These are phyloP conservation scores for Glandiceps talaboti DNA, from an alignment of 53 echinoderm and acorn worm genomes.

Conservation along the genomic window DNA sequence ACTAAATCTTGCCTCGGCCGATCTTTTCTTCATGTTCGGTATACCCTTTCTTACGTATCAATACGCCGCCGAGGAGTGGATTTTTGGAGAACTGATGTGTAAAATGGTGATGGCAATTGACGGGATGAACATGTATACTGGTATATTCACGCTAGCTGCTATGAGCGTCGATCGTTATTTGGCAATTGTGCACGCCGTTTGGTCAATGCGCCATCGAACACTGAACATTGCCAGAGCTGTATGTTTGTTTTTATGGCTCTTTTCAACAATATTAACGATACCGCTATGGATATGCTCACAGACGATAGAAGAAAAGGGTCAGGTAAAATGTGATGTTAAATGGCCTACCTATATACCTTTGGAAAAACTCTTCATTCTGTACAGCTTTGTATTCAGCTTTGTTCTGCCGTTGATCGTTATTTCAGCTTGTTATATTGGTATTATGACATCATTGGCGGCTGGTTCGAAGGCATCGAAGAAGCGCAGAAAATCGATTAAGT, in stretches of 20 bases:
- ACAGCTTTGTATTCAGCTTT: neutral
- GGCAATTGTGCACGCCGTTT: conserved; percentile 68
- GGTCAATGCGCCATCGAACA: conserved; percentile 55
- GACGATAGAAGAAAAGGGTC: neutral
- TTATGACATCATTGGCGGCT: neutral
- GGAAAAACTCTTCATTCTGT: neutral
- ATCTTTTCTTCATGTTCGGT: neutral
- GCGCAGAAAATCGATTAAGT: neutral
- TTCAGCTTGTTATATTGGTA: neutral
- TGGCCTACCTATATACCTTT: neutral
- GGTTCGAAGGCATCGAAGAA: neutral
- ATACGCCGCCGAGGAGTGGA: neutral
- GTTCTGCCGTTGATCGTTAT: neutral
- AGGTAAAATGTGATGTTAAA: neutral
- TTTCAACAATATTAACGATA: neutral
- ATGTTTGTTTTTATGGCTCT: neutral
- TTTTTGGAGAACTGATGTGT: neutral
- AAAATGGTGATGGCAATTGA: neutral
- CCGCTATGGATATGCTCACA: neutral
- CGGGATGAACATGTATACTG: neutral
- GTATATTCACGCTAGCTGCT: conserved; percentile 29
- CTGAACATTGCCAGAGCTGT: conserved; percentile 26
- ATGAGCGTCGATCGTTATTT: conserved; percentile 78
- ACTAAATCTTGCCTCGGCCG: neutral
- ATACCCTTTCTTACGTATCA: neutral